phyloP scores from a whole-genome alignment of 35 echinoderm and acorn worm species.

The Apostichopus japonicus region DNA sequence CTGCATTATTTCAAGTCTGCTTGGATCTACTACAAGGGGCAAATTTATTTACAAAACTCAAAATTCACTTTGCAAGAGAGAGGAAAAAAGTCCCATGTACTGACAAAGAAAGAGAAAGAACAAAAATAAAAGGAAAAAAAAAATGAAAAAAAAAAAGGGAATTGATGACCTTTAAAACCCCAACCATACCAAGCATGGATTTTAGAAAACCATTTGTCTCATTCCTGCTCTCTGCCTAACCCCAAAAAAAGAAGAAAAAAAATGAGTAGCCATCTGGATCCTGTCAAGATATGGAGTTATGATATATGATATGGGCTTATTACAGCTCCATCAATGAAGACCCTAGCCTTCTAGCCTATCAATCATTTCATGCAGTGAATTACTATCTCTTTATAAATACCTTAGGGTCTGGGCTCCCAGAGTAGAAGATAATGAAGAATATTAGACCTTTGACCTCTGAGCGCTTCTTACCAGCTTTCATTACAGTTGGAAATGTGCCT shows the following conservation, averaged over 20 bases:
- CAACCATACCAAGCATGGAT: neutral
- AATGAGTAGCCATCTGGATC: neutral
- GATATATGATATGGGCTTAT: conserved; percentile 5
- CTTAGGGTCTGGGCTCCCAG: conserved; percentile 1
- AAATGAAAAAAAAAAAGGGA: neutral
- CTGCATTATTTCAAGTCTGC: too few species aligned
- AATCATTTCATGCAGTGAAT: conserved; percentile 20
- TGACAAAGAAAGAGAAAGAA: neutral
- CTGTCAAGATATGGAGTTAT: conserved; percentile 9
- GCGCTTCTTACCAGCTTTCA: neutral
- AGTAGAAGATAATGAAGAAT: conserved; percentile 31
- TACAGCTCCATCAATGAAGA: conserved; percentile 38
- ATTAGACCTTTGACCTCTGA: neutral
- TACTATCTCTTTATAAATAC: neutral
- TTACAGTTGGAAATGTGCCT: conserved; percentile 1
- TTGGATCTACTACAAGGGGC: too few species aligned
- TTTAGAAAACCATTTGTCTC: neutral
- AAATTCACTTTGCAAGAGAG: too few species aligned
- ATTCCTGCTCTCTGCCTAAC: neutral
- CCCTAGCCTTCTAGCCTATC: conserved; percentile 43
- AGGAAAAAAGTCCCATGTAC: too few species aligned
- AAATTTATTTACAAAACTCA: too few species aligned
- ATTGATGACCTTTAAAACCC: neutral
- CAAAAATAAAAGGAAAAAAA: neutral
- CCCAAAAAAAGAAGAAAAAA: neutral